Percentiles rank a stretch among this genome's conserved stretches.
Evolutionary conservation across 2,888 invertebrate genomes (phyloP).

Genomic region (Elysia crispata): DNA sequence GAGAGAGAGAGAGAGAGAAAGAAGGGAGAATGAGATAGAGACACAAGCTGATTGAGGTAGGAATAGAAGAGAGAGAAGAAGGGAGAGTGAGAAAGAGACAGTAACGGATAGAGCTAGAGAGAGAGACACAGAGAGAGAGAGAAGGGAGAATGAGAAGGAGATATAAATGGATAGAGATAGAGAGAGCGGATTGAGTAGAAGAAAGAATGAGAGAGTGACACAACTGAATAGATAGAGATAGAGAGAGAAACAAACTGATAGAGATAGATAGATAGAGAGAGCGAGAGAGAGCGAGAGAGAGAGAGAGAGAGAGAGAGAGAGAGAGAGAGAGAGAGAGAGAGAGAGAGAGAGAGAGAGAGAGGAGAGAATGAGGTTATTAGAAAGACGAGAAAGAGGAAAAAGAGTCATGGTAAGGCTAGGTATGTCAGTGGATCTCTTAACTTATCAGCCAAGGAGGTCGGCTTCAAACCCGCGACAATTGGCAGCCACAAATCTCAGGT

Average conservation of each 20-base stretch:
- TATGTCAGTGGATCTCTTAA: too few species aligned
- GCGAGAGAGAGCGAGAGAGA: background rate
- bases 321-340: constrained; percentile 9
- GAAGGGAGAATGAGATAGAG: background rate
- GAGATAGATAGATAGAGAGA: constrained; percentile 11
- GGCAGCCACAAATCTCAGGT: too few species aligned
- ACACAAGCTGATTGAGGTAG: background rate
- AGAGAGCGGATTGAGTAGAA: background rate
- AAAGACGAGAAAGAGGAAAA: too few species aligned
- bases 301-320: constrained; percentile 17
- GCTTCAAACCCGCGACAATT: too few species aligned
- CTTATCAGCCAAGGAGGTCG: too few species aligned
- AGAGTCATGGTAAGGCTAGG: too few species aligned
- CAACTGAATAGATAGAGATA: background rate
- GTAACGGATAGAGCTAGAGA: constrained; percentile 7
- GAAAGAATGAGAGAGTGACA: background rate
- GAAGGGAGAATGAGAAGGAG: constrained; percentile 24
- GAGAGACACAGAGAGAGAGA: constrained; percentile 34
- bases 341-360: constrained; percentile 29
- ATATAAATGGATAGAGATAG: constrained; percentile 5
- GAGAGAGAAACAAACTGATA: background rate
- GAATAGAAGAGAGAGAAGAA: background rate
- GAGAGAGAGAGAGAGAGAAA: background rate
- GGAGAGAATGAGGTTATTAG: background rate
- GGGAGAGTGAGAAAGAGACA: background rate